Conservation (phyloP, 2,888 invertebrate species). For the Hypercompe scribonia region DNA sequence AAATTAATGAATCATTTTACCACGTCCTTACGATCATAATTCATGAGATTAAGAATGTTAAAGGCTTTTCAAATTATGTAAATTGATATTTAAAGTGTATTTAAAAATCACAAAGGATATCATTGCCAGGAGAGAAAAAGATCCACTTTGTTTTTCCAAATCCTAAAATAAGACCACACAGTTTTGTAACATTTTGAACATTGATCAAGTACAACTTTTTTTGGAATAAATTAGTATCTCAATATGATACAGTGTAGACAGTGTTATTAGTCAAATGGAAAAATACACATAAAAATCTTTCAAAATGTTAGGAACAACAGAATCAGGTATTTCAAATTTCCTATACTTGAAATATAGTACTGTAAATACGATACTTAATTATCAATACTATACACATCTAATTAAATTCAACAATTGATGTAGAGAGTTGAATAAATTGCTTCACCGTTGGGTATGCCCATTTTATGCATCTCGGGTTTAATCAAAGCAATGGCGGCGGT, state of each 20-base stretch:
- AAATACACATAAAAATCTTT: constrained; percentile 27
- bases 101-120: too few species aligned
- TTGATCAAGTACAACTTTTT: not conserved
- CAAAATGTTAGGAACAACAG: constrained; percentile 38
- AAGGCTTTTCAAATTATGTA: too few species aligned
- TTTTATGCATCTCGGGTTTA: too few species aligned
- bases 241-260: not conserved
- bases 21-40: too few species aligned
- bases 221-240: not conserved
- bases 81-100: too few species aligned
- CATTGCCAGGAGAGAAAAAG: too few species aligned
- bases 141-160: not conserved
- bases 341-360: constrained; percentile 31
- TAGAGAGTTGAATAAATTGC: not conserved
- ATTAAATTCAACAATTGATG: not conserved
- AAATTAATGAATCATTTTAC: too few species aligned
- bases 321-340: constrained; percentile 37
- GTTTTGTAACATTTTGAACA: not conserved
- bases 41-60: too few species aligned
- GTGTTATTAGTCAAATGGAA: constrained; percentile 66
- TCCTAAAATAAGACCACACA: not conserved
- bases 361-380: constrained; percentile 19
- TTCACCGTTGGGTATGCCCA: not conserved
- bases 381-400: constrained; percentile 18
- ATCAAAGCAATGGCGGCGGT: too few species aligned